Evolutionary conservation across 2,888 invertebrate genomes (phyloP).

Genomic region (Amphipyra berbera): DNA sequence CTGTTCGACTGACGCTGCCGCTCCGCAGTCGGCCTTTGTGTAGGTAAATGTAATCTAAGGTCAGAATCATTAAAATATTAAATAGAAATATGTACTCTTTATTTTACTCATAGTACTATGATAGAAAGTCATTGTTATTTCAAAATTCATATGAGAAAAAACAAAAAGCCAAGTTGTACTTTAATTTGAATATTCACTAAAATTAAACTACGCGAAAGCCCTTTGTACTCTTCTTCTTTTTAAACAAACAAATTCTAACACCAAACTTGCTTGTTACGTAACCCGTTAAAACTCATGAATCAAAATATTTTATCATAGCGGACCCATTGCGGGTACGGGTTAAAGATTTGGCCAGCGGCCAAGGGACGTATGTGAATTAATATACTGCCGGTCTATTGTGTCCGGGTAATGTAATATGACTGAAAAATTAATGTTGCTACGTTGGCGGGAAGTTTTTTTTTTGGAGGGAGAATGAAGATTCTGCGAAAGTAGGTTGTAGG

Average conservation of each 20-base stretch:
- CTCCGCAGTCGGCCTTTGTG: too few species aligned
- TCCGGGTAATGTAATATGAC: constrained; percentile 29
- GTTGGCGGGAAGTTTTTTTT: constrained; percentile 13
- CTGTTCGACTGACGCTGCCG: too few species aligned
- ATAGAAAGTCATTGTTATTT: too few species aligned
- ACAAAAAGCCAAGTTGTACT: too few species aligned
- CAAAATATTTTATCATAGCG: constrained; percentile 48
- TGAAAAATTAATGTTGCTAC: constrained; percentile 38
- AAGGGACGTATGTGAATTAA: constrained; percentile 47
- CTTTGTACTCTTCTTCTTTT: neutral
- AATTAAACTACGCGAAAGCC: neutral
- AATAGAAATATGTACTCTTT: too few species aligned
- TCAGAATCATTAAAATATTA: too few species aligned
- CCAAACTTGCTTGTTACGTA: constrained; percentile 7
- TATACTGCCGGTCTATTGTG: constrained; percentile 38
- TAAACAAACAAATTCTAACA: constrained; percentile 2
- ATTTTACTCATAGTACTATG: too few species aligned
- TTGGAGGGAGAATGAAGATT: neutral
- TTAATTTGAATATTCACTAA: too few species aligned
- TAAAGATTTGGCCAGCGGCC: constrained; percentile 53
- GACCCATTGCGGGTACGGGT: constrained; percentile 37
- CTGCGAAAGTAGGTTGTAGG: too few species aligned
- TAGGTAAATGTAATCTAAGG: too few species aligned
- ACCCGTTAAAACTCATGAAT: constrained; percentile 34
- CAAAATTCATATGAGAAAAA: too few species aligned